A percentile compares a stretch with the other conserved stretches of the same genome.
phyloP scores from a whole-genome alignment of 2,797 vertebrate genomes.

The Pseudopleuronectes americanus region DNA sequence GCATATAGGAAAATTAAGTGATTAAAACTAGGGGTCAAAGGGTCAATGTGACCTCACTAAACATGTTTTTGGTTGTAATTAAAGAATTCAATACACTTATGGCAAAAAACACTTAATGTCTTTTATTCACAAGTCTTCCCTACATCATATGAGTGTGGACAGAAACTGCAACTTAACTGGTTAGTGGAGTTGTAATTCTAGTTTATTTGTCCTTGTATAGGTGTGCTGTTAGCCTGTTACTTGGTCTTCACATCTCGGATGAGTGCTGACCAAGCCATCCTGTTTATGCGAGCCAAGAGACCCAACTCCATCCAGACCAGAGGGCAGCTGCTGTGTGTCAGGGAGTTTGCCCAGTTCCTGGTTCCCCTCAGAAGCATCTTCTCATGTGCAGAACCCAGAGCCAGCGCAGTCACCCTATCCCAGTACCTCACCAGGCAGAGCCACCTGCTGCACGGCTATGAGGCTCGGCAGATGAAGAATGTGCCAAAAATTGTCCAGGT shows the following conservation, averaged over 20 bases:
- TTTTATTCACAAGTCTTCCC: too few relatives aligned
- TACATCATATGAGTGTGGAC: neutral
- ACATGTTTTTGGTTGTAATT: too few relatives aligned
- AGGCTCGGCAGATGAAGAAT: constrained; percentile 93
- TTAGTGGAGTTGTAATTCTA: neutral
- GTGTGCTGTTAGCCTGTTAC: constrained; percentile 96
- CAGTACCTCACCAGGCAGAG: constrained; percentile 96
- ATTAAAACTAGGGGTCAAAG: too few relatives aligned
- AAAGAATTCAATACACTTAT: too few relatives aligned
- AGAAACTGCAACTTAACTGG: neutral
- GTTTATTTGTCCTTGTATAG: constrained; percentile 69
- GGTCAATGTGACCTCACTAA: too few relatives aligned
- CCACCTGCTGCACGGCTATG: constrained; percentile 95
- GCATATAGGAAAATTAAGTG: too few relatives aligned
- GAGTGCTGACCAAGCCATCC: constrained; percentile 95
- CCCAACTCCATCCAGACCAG: constrained; percentile 97
- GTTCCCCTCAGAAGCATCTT: constrained; percentile 92
- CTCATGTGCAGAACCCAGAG: constrained; percentile 89
- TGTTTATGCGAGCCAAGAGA: constrained; percentile 94
- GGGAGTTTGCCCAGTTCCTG: constrained; percentile 95
- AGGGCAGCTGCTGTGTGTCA: constrained; percentile 92
- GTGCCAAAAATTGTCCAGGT: constrained; percentile 95
- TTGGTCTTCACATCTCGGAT: constrained; percentile 95
- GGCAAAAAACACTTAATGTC: too few relatives aligned
- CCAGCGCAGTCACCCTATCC: constrained; percentile 87